These are phyloP conservation scores for Drosophila koepferae DNA, from an alignment of 2,888 invertebrate species.

Conservation along the genomic window DNA sequence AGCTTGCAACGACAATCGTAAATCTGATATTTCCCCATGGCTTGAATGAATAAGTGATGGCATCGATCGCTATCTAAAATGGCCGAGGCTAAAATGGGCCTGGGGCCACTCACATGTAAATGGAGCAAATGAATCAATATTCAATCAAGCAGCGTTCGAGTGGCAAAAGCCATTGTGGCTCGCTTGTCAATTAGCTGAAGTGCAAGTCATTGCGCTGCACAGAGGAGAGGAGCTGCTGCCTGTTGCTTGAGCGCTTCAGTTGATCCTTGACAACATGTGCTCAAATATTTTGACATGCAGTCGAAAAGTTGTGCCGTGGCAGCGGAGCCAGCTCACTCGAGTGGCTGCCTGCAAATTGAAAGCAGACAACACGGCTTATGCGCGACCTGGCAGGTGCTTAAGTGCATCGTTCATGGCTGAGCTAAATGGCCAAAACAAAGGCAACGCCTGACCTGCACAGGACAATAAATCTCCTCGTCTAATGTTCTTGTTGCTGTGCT, in stretches of 20 bases:
- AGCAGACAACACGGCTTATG: constrained; percentile 28
- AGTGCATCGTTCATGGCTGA: constrained; percentile 32
- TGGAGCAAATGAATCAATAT: constrained; percentile 70
- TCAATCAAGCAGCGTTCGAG: constrained; percentile 44
- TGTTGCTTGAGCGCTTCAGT: constrained; percentile 23
- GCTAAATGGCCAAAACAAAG: constrained; percentile 63
- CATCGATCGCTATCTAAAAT: constrained; percentile 56
- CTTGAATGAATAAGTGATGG: constrained; percentile 64
- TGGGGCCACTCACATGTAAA: constrained; percentile 38
- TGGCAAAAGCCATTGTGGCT: constrained; percentile 49
- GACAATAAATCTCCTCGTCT: constrained; percentile 62
- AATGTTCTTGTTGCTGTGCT: not conserved
- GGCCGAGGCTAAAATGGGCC: constrained; percentile 27
- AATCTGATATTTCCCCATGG: constrained; percentile 59
- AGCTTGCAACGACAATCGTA: constrained; percentile 38
- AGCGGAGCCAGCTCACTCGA: constrained; percentile 8
- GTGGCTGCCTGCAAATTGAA: constrained; percentile 12
- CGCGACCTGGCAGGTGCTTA: constrained; percentile 27
- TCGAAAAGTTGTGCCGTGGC: constrained; percentile 1
- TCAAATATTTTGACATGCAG: constrained; percentile 18
- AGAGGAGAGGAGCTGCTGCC: not conserved
- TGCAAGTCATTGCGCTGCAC: constrained; percentile 25
- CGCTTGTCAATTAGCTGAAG: constrained; percentile 44
- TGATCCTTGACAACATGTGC: constrained; percentile 15
- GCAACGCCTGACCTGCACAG: constrained; percentile 26